A percentile compares a stretch with the other conserved stretches of the same genome.
phyloP scores from a whole-genome alignment of 2,797 vertebrate species.

The Distichodus sexfasciatus region DNA sequence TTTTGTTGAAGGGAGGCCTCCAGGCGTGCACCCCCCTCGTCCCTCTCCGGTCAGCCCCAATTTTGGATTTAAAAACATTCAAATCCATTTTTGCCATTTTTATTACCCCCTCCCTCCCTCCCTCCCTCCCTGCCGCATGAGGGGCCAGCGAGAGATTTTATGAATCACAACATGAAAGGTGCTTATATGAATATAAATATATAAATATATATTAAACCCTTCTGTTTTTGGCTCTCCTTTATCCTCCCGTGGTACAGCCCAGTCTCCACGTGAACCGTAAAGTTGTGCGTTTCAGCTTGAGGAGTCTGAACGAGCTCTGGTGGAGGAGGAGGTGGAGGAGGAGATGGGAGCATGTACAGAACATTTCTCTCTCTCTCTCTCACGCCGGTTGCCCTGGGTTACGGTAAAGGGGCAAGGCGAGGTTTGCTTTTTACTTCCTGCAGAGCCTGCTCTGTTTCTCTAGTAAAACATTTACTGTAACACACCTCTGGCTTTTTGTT shows the following conservation, averaged over 20 bases:
- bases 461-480: constrained; percentile 73
- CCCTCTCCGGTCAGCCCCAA: background rate
- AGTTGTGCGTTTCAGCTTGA: constrained; percentile 7
- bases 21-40: background rate
- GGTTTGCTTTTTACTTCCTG: constrained; percentile 71
- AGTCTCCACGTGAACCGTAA: constrained; percentile 41
- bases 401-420: too few species aligned
- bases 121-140: constrained; percentile 47
- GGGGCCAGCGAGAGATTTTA: constrained; percentile 69
- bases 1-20: background rate
- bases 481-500: constrained; percentile 55
- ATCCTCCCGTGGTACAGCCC: constrained; percentile 66
- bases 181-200: constrained; percentile 58
- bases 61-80: background rate
- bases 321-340: constrained; percentile 66
- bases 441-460: constrained; percentile 69
- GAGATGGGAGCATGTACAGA: constrained; percentile 66
- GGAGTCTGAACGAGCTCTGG: constrained; percentile 70
- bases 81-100: constrained; percentile 33
- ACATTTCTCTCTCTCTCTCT: constrained; percentile 64
- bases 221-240: constrained; percentile 64
- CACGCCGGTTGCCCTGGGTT: too few species aligned
- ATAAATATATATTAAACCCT: constrained; percentile 18
- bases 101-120: constrained; percentile 55
- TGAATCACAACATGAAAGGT: constrained; percentile 70